Evolutionary conservation across 2,797 vertebrate species (phyloP).

Genomic region (Arvicola amphibius): DNA sequence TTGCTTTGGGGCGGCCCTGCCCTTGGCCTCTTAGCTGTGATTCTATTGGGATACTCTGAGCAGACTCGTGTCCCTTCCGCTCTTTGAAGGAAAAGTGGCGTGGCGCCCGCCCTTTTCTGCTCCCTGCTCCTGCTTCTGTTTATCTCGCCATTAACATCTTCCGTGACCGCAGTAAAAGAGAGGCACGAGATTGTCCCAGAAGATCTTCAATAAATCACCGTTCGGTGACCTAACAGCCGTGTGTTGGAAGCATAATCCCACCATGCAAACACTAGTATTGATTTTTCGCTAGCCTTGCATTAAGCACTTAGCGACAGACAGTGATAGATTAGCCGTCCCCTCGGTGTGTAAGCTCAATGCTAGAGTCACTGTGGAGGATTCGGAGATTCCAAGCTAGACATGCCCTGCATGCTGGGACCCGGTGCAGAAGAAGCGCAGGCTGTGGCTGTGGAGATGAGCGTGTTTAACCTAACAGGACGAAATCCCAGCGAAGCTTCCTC

Average conservation of each 20-base stretch:
- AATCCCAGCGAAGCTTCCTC: constrained; percentile 50
- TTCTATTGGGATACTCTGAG: background rate
- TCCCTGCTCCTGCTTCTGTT: background rate
- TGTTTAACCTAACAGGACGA: constrained; percentile 47
- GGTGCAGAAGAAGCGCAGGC: background rate
- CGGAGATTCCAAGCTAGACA: background rate
- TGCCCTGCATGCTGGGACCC: background rate
- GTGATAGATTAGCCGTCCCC: constrained; percentile 80
- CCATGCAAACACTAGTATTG: constrained; percentile 58
- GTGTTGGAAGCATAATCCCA: constrained; percentile 73
- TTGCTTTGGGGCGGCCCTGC: constrained; percentile 23
- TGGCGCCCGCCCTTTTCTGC: background rate
- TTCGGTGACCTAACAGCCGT: constrained; percentile 53
- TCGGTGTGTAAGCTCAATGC: constrained; percentile 61
- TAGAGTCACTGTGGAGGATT: constrained; percentile 67
- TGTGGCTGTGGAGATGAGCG: background rate
- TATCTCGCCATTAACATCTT: background rate
- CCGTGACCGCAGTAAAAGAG: background rate
- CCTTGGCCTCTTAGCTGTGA: background rate
- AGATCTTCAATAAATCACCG: constrained; percentile 51
- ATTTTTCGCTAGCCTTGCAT: constrained; percentile 78
- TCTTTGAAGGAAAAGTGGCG: background rate
- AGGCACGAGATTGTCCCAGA: background rate
- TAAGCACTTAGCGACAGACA: constrained; percentile 79
- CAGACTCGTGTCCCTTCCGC: background rate